Evolutionary conservation across 2,113 vertebrate species (phyloP).

Genomic region (Steatornis caripensis): DNA sequence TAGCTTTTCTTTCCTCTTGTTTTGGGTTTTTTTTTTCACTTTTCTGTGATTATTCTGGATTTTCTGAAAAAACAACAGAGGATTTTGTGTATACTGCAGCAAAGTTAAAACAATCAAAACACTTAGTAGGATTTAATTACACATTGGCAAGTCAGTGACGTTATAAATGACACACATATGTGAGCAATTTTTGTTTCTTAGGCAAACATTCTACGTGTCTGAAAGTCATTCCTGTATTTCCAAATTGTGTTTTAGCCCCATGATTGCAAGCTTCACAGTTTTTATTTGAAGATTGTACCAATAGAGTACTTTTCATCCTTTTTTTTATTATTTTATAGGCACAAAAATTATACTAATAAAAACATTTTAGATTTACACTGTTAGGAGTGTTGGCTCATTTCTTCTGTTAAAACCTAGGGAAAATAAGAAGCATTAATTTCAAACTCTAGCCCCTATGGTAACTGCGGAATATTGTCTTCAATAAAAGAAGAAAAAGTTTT

Average conservation of each 20-base stretch:
- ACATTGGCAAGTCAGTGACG: neutral
- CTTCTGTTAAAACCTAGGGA: neutral
- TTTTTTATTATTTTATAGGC: neutral
- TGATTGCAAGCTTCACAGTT: neutral
- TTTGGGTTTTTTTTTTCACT: neutral
- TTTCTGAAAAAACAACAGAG: neutral
- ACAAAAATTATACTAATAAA: neutral
- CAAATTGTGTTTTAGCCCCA: neutral
- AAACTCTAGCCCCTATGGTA: neutral
- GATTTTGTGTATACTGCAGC: neutral
- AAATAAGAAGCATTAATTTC: constrained; percentile 28
- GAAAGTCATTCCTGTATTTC: neutral
- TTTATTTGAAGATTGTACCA: neutral
- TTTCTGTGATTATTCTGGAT: neutral
- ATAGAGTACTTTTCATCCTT: neutral
- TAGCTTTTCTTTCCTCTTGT: neutral
- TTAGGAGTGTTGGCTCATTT: neutral
- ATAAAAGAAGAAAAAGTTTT: neutral
- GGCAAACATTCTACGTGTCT: neutral
- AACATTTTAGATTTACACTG: neutral
- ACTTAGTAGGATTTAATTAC: neutral
- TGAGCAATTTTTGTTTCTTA: neutral
- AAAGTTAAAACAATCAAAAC: constrained; percentile 4
- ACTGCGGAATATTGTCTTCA: constrained; percentile 19
- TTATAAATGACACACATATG: neutral